Base-by-base conservation (phyloP, 2,113 vertebrate species). In the Myanophis thanlyinensis region DNA sequence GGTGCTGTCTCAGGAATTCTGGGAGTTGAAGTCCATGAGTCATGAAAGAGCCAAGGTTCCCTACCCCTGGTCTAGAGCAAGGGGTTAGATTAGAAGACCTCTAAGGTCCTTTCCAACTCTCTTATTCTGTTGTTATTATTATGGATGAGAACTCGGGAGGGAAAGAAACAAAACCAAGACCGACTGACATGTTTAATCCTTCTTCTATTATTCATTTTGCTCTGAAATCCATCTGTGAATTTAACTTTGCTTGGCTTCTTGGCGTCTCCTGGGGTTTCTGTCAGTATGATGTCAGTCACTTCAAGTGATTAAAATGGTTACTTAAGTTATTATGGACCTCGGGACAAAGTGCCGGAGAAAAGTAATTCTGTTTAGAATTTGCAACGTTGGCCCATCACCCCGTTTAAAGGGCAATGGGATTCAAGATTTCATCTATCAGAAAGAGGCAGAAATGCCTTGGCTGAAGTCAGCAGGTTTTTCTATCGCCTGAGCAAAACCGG, bases 361-460 rank as follows among this genome's bases (percentile, higher is more conserved):
- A 90, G 20, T 67, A 90, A 15, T 93, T 93, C 15, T 90, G 4
- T 56, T 59, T 52, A 94, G n/a, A 91, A 88, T 84, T 91, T 89
- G 67, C 73, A 94, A 92, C 90, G 30, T 1, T 73, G 89, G 48
- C 35, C 73, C 15, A 46, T 90, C 51, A 90, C 23, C 62, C 59
- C 62, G 0, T 84, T 15, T 91, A 84, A 94, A 88, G 89, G 93
- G 53, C 47, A 89, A 5, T 52, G 48, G 92, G 4, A 8, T 93
- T 1, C 12, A 53, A 56, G 27, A 44, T 53, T 30, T 54, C 73
- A 85, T 25, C 30, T 62, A n/a, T 54, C 7, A 59, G 49, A 10
- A 52, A 67, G 86, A 27, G 85, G 44, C 22, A 5, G 25, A 25
- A 84, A 49, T 25, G 0, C 27, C 92, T 56, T n/a, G 0, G 0